phyloP scores from a whole-genome alignment of 2,113 vertebrate genomes.

The Eclectus roratus region DNA sequence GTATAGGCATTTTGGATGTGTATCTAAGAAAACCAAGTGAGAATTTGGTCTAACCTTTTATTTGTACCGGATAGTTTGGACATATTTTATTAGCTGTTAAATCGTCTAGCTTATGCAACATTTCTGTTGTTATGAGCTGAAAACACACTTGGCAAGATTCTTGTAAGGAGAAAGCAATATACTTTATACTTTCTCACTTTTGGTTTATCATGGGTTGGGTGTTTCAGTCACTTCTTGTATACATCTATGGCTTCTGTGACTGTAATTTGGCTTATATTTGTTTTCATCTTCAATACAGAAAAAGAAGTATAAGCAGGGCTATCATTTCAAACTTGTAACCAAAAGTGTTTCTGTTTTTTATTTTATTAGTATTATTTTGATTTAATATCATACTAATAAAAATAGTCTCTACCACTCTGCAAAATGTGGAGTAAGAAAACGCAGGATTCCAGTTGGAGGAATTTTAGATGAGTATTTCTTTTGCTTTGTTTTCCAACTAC shows the following conservation, averaged over 20 bases:
- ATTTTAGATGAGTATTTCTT: not conserved
- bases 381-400: not conserved
- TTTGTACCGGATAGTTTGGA: not conserved
- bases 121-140: not conserved
- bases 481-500: not conserved
- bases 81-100: not conserved
- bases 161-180: not conserved
- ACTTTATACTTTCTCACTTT: not conserved
- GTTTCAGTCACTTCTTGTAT: not conserved
- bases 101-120: not conserved
- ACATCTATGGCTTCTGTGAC: not conserved
- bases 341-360: not conserved
- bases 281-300: not conserved
- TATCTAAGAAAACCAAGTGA: not conserved
- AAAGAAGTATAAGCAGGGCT: not conserved
- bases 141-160: not conserved
- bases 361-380: not conserved
- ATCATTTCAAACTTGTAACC: not conserved
- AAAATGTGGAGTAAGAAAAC: not conserved
- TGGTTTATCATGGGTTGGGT: not conserved
- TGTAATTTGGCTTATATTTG: not conserved
- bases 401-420: not conserved
- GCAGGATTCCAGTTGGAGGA: not conserved
- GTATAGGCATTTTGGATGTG: not conserved
- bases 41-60: not conserved